phyloP scores from a whole-genome alignment of 2,797 vertebrate genomes.

The Xenopus petersii region DNA sequence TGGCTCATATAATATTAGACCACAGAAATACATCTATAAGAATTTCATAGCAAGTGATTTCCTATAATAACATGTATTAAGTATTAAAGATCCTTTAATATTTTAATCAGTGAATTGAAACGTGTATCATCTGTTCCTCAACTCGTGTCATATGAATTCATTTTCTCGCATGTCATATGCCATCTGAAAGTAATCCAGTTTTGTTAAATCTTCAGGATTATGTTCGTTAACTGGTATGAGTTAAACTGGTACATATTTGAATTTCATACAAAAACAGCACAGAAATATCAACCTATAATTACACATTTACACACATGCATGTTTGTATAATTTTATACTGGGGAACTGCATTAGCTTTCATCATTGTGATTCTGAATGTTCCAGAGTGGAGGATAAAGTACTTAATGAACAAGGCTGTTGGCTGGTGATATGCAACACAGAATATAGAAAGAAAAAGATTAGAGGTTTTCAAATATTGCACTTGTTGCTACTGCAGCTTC shows the following conservation, averaged over 20 bases:
- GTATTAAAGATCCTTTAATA: not conserved
- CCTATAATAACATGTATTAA: too few relatives aligned
- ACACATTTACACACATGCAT: slow-evolving; percentile 20
- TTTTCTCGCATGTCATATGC: slow-evolving; percentile 30
- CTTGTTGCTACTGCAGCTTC: slow-evolving; percentile 33
- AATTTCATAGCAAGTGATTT: too few relatives aligned
- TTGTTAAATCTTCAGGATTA: slow-evolving; percentile 37
- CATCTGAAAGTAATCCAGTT: slow-evolving; percentile 39
- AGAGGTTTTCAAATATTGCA: slow-evolving; percentile 40
- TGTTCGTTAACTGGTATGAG: slow-evolving; percentile 19
- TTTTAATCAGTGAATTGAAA: slow-evolving; percentile 3
- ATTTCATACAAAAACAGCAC: slow-evolving; percentile 13
- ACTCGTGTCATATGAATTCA: slow-evolving; percentile 12
- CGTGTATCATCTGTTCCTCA: slow-evolving; percentile 14
- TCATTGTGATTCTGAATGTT: slow-evolving; percentile 55
- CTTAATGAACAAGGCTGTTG: slow-evolving; percentile 24
- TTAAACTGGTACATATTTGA: not conserved
- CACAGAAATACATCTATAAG: too few relatives aligned
- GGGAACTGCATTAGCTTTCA: slow-evolving; percentile 56
- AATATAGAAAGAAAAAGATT: slow-evolving; percentile 30
- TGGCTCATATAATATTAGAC: too few relatives aligned
- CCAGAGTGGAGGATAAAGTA: slow-evolving; percentile 52
- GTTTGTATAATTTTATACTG: slow-evolving; percentile 57
- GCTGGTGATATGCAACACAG: slow-evolving; percentile 19
- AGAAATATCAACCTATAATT: slow-evolving; percentile 28